These are phyloP conservation scores for Drosophila bifasciata DNA, from an alignment of 1,140 invertebrate genomes.

Conservation along the genomic window DNA sequence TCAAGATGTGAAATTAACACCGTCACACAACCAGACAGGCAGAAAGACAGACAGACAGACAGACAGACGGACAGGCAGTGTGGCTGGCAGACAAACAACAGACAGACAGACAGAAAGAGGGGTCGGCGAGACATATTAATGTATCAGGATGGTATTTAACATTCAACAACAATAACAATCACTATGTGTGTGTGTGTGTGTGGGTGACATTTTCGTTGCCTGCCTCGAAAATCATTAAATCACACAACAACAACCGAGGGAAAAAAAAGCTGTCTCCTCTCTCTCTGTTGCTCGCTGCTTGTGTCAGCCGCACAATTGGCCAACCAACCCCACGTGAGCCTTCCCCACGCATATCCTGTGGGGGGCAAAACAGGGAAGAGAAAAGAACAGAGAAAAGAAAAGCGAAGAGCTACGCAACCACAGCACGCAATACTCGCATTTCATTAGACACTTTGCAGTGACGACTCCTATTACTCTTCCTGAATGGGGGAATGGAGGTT, in stretches of 20 bases:
- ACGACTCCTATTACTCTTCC: slow-evolving; percentile 79
- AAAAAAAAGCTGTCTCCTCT: slow-evolving; percentile 44
- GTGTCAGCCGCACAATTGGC: slow-evolving; percentile 77
- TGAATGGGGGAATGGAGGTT: slow-evolving; percentile 2
- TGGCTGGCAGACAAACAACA: slow-evolving; percentile 9
- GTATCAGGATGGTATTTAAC: slow-evolving; percentile 81
- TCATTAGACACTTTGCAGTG: slow-evolving; percentile 81
- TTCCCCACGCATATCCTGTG: slow-evolving; percentile 68
- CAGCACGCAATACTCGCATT: slow-evolving; percentile 81
- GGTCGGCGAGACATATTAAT: slow-evolving; percentile 72
- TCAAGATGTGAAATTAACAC: slow-evolving; percentile 83
- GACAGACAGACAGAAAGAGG: slow-evolving; percentile 44
- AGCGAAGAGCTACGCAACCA: slow-evolving; percentile 74
- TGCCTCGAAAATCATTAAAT: slow-evolving; percentile 78
- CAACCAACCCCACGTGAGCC: slow-evolving; percentile 24
- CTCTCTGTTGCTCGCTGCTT: slow-evolving; percentile 36
- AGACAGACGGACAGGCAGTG: not conserved
- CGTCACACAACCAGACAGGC: slow-evolving; percentile 69
- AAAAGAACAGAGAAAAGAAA: slow-evolving; percentile 20
- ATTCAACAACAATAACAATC: slow-evolving; percentile 79
- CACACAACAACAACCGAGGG: slow-evolving; percentile 50
- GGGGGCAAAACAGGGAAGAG: slow-evolving; percentile 9
- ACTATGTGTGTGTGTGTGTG: slow-evolving; percentile 53
- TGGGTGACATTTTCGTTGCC: slow-evolving; percentile 63
- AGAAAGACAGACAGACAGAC: slow-evolving; percentile 22